Percentiles rank a stretch among this genome's conserved stretches.
Conservation (phyloP, 2,113 vertebrate species). For the Alces alces region DNA sequence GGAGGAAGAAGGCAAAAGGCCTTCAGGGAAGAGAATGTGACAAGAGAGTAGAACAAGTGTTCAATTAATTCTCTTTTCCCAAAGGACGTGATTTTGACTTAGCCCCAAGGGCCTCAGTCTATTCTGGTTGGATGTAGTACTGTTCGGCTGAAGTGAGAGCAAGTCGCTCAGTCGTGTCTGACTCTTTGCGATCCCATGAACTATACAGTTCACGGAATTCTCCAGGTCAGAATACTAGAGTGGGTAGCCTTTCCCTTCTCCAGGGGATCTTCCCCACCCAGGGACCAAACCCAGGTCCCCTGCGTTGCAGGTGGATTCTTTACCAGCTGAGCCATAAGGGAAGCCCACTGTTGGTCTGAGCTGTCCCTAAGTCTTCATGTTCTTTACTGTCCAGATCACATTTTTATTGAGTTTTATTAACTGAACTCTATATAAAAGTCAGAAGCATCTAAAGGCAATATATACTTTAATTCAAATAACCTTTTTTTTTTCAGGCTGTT, state of each 20-base stretch:
- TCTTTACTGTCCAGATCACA: neutral
- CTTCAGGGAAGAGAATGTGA: slow-evolving; percentile 48
- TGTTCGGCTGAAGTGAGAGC: neutral
- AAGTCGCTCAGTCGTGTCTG: neutral
- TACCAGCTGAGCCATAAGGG: neutral
- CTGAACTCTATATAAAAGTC: neutral
- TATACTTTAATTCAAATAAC: slow-evolving; percentile 24
- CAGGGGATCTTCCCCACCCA: neutral
- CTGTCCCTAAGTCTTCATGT: neutral
- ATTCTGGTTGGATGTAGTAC: neutral
- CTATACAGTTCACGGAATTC: neutral
- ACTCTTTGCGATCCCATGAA: neutral
- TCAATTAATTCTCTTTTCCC: slow-evolving; percentile 48
- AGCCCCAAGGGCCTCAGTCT: neutral
- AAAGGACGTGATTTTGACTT: slow-evolving; percentile 41
- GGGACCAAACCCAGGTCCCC: neutral
- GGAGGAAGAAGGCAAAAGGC: slow-evolving; percentile 29
- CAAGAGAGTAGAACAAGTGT: slow-evolving; percentile 2
- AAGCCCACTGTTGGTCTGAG: neutral
- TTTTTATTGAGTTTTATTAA: slow-evolving; percentile 4
- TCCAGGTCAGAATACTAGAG: neutral
- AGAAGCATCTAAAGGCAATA: neutral
- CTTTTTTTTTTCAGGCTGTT: neutral
- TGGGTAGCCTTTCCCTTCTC: neutral
- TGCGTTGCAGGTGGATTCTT: neutral